Evolutionary conservation across 2,888 invertebrate genomes (phyloP).

Genomic region (Tetranychus truncatus): DNA sequence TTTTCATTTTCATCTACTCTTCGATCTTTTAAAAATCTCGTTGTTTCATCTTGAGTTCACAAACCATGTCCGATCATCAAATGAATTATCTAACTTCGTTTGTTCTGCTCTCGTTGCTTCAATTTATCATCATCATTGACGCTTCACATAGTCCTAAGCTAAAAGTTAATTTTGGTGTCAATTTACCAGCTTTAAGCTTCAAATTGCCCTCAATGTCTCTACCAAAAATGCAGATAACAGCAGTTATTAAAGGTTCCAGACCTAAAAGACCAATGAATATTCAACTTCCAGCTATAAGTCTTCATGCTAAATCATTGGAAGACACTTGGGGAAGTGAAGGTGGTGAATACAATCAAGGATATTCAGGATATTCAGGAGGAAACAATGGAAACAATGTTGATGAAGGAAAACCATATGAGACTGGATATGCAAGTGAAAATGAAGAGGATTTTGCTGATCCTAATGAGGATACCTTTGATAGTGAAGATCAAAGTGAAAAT

Average conservation of each 20-base stretch:
- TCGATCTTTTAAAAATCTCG: neutral
- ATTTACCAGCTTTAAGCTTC: neutral
- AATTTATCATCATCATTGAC: neutral
- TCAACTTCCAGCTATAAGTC: slow-evolving; percentile 1
- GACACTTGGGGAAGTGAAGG: neutral
- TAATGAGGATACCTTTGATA: neutral
- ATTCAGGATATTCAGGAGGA: neutral
- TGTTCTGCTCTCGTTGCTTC: neutral
- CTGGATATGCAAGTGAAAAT: slow-evolving; percentile 6
- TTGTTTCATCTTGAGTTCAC: too few relatives aligned
- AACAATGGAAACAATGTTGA: neutral
- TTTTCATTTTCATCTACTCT: neutral
- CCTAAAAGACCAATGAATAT: slow-evolving; percentile 4
- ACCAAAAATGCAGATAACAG: neutral
- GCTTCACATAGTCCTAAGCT: neutral
- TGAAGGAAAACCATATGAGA: neutral
- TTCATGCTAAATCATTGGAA: slow-evolving; percentile 1
- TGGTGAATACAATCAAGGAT: neutral
- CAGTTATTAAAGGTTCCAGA: neutral
- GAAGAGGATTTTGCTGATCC: slow-evolving; percentile 2
- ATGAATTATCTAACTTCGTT: neutral
- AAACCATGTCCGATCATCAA: neutral
- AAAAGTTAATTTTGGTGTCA: neutral
- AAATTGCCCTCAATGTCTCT: slow-evolving; percentile 3
- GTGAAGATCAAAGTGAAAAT: neutral